phyloP scores from a whole-genome alignment of 2,113 vertebrate genomes.

The Pterocles gutturalis region DNA sequence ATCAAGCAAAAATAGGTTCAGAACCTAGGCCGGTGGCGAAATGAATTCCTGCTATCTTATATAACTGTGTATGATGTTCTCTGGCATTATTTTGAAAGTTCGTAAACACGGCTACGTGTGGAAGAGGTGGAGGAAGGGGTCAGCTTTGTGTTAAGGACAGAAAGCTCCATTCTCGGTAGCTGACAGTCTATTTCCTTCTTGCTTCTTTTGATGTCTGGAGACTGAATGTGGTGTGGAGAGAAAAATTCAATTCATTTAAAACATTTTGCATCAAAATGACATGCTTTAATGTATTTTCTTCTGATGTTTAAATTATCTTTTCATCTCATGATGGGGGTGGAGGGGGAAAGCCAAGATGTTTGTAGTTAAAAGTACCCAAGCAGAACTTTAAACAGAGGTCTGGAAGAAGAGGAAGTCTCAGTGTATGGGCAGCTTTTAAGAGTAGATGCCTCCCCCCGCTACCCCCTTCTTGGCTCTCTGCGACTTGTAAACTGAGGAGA shows the following conservation, averaged over 20 bases:
- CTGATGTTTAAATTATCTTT: slow-evolving; percentile 65
- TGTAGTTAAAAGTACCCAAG: slow-evolving; percentile 43
- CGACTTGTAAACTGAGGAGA: slow-evolving; percentile 30
- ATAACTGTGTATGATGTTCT: background rate
- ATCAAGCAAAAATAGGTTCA: background rate
- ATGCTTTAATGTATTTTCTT: slow-evolving; percentile 61
- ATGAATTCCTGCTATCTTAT: background rate
- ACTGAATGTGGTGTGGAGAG: slow-evolving; percentile 5
- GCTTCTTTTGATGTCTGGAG: slow-evolving; percentile 59
- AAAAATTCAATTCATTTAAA: slow-evolving; percentile 57
- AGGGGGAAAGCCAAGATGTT: background rate
- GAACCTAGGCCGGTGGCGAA: background rate
- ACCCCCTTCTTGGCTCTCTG: background rate
- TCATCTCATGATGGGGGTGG: background rate
- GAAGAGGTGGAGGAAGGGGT: background rate
- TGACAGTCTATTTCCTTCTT: slow-evolving; percentile 42
- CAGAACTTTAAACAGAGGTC: slow-evolving; percentile 36
- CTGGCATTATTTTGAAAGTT: background rate
- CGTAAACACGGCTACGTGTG: background rate
- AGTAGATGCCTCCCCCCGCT: background rate
- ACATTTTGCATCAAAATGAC: slow-evolving; percentile 69
- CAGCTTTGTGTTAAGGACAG: slow-evolving; percentile 27
- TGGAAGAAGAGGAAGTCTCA: slow-evolving; percentile 26
- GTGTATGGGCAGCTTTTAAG: background rate
- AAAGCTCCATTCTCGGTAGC: background rate